Conservation (phyloP, 2,797 vertebrate species). For the Babyrousa celebensis region DNA sequence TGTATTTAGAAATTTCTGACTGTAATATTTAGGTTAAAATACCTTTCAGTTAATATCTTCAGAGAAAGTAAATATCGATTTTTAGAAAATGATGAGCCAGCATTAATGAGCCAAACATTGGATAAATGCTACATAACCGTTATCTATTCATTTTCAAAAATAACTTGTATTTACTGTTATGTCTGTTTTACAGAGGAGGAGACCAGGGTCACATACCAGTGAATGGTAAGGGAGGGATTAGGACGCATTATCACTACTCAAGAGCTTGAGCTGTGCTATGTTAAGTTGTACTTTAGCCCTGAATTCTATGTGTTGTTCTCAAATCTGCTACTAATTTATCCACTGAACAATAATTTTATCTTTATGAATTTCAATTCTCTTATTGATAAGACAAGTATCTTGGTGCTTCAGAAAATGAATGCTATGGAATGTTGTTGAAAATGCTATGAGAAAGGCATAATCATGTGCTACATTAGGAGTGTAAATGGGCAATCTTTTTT, state of each 20-base stretch:
- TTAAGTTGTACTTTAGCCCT: neutral
- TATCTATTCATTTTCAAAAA: neutral
- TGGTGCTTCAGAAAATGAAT: conserved; percentile 12
- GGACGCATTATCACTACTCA: neutral
- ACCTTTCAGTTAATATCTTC: conserved; percentile 33
- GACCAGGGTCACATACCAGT: neutral
- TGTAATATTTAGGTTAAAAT: conserved; percentile 12
- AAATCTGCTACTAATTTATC: neutral
- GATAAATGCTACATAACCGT: neutral
- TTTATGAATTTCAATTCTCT: conserved; percentile 2
- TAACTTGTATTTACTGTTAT: neutral
- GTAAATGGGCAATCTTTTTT: neutral
- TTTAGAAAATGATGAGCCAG: neutral
- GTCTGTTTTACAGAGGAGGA: neutral
- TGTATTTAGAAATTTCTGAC: conserved; percentile 42
- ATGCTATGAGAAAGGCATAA: neutral
- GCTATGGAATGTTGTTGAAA: neutral
- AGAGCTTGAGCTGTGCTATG: neutral
- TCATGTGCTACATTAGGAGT: neutral
- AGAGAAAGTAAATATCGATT: neutral
- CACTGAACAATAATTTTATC: neutral
- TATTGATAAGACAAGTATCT: neutral
- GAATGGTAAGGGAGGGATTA: neutral
- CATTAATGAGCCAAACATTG: neutral
- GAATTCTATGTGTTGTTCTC: neutral